Evolutionary conservation across 1,140 invertebrate genomes (phyloP).

Genomic region (Listronotus bonariensis): DNA sequence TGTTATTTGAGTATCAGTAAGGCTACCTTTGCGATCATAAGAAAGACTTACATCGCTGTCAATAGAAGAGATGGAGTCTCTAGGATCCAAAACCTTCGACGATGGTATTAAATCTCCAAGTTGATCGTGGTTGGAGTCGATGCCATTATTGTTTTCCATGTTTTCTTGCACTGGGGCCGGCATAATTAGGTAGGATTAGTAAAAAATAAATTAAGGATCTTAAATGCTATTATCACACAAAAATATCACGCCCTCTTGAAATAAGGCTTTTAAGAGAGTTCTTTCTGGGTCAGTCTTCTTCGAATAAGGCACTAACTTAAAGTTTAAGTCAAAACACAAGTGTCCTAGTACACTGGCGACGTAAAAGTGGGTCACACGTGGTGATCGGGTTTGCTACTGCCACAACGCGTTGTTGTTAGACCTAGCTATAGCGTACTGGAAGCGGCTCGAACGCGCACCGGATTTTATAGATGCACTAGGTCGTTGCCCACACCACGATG

Average conservation of each 20-base stretch:
- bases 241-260: conserved; percentile 38
- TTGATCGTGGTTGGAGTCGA: conserved; percentile 49
- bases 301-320: conserved; percentile 38
- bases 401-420: conserved; percentile 53
- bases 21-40: conserved; percentile 54
- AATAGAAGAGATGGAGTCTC: conserved; percentile 67
- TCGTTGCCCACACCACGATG: conserved; percentile 30
- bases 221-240: conserved; percentile 50
- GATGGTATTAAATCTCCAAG: conserved; percentile 51
- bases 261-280: conserved; percentile 36
- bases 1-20: conserved; percentile 55
- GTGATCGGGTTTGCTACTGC: conserved; percentile 50
- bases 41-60: conserved; percentile 67
- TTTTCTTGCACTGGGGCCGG: conserved; percentile 47
- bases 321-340: conserved; percentile 16
- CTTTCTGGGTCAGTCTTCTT: conserved; percentile 41
- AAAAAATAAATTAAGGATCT: conserved; percentile 22
- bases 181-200: conserved; percentile 43
- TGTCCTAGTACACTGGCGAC: conserved; percentile 21
- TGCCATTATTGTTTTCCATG: conserved; percentile 11
- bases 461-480: conserved; percentile 38
- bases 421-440: conserved; percentile 51
- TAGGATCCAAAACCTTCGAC: conserved; percentile 62
- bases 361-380: conserved; percentile 51
- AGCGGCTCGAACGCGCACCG: conserved; percentile 17